These are phyloP conservation scores for Automeris io DNA, from an alignment of 2,888 invertebrate genomes.

Conservation along the genomic window DNA sequence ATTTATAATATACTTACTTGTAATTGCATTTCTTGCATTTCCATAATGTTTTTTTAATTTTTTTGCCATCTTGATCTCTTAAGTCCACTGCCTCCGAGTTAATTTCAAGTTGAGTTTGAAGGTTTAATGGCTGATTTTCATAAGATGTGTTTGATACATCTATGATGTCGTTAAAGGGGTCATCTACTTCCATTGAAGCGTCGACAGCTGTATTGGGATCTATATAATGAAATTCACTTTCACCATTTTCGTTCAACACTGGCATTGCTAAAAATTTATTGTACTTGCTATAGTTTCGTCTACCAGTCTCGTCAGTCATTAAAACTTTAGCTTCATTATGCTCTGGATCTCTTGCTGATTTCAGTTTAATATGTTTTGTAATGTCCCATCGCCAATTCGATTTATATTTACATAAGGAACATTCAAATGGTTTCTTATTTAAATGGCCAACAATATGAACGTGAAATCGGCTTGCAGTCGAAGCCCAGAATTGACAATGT, in stretches of 20 bases:
- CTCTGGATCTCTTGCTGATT: conserved; percentile 88
- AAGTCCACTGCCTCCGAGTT: conserved; percentile 39
- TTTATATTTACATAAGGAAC: conserved; percentile 94
- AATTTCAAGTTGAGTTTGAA: conserved; percentile 60
- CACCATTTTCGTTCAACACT: conserved; percentile 75
- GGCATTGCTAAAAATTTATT: conserved; percentile 88
- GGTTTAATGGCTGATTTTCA: conserved; percentile 79
- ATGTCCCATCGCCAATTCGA: conserved; percentile 99
- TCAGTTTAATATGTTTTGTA: conserved; percentile 94
- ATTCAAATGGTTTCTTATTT: conserved; percentile 96
- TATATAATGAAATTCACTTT: conserved; percentile 66
- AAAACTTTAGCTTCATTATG: conserved; percentile 89
- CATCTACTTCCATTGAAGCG: conserved; percentile 63
- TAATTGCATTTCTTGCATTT: conserved; percentile 94
- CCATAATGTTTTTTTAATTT: conserved; percentile 86
- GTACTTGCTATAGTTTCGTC: conserved; percentile 94
- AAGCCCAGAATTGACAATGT: conserved; percentile 94
- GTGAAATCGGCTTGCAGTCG: conserved; percentile 94
- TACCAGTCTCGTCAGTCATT: conserved; percentile 94
- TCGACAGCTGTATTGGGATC: conserved; percentile 56
- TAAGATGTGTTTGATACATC: conserved; percentile 56
- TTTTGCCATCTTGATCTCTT: conserved; percentile 49
- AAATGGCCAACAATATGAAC: conserved; percentile 95
- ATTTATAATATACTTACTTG: conserved; percentile 75
- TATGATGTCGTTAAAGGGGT: conserved; percentile 66